phyloP scores from a whole-genome alignment of 2,113 vertebrate genomes.

The Bubo scandiacus region DNA sequence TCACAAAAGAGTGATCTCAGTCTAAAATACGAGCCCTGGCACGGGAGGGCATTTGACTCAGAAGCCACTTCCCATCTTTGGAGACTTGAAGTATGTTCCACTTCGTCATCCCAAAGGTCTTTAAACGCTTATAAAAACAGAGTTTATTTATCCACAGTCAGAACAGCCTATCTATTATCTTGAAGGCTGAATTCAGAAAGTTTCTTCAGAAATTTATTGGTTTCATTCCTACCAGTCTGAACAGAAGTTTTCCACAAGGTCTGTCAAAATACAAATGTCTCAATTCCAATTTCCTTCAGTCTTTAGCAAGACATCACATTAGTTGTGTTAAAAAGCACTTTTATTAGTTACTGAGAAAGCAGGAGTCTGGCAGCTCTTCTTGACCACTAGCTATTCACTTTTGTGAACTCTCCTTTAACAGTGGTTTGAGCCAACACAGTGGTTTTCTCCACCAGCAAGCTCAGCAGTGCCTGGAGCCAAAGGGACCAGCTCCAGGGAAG shows the following conservation, averaged over 20 bases:
- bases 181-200: conserved; percentile 47
- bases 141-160: conserved; percentile 55
- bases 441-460: conserved; percentile 52
- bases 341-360: conserved; percentile 57
- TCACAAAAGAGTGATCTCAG: conserved; percentile 60
- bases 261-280: conserved; percentile 56
- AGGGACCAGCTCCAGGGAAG: conserved; percentile 11
- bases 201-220: conserved; percentile 56
- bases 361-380: conserved; percentile 42
- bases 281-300: conserved; percentile 41
- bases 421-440: conserved; percentile 14
- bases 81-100: conserved; percentile 64
- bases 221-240: conserved; percentile 57
- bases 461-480: conserved; percentile 54
- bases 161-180: conserved; percentile 65
- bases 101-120: conserved; percentile 50
- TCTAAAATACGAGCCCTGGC: conserved; percentile 56
- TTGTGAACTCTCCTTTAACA: conserved; percentile 32
- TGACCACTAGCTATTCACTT: conserved; percentile 43
- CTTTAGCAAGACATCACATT: conserved; percentile 46
- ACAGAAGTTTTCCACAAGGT: conserved; percentile 53
- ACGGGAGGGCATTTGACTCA: conserved; percentile 54
- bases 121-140: conserved; percentile 54
- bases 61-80: conserved; percentile 66
- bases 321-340: conserved; percentile 53